Conservation (phyloP, 2,113 vertebrate species). For the Stigmatopora nigra region DNA sequence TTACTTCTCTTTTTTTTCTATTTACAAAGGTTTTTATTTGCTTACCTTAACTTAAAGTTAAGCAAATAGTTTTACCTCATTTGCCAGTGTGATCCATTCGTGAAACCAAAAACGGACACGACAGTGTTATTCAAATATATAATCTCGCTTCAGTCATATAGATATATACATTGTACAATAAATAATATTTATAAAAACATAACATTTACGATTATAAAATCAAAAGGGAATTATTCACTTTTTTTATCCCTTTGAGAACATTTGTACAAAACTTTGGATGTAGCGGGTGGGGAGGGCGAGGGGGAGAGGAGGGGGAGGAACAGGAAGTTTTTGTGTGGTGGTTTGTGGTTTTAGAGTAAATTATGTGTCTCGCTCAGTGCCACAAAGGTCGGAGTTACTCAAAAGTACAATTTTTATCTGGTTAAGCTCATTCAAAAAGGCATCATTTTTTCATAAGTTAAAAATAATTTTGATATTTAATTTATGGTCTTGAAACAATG, state of each 20-base stretch:
- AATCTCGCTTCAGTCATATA: conserved; percentile 98
- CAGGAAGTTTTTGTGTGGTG: background rate
- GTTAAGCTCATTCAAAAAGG: background rate
- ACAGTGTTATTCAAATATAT: conserved; percentile 99
- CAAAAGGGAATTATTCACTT: conserved; percentile 90
- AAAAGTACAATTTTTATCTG: background rate
- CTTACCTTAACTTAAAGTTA: conserved; percentile 24
- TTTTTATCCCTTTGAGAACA: conserved; percentile 69
- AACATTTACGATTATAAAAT: conserved; percentile 98
- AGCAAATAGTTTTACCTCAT: too few species aligned
- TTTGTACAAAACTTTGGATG: conserved; percentile 99
- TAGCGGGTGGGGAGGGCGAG: conserved; percentile 69
- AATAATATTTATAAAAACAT: conserved; percentile 99
- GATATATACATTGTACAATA: conserved; percentile 99
- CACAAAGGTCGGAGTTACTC: background rate
- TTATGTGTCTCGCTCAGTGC: background rate
- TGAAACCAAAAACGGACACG: conserved; percentile 29
- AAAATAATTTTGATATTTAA: background rate
- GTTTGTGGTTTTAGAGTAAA: background rate
- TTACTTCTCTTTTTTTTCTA: conserved; percentile 55
- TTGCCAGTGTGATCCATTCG: background rate
- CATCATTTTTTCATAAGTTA: background rate
- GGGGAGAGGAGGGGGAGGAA: background rate
- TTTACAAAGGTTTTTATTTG: conserved; percentile 73
- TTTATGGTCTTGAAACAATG: too few species aligned